These are phyloP conservation scores for Aythya baeri DNA, from an alignment of 2,113 vertebrate species.

Conservation along the genomic window DNA sequence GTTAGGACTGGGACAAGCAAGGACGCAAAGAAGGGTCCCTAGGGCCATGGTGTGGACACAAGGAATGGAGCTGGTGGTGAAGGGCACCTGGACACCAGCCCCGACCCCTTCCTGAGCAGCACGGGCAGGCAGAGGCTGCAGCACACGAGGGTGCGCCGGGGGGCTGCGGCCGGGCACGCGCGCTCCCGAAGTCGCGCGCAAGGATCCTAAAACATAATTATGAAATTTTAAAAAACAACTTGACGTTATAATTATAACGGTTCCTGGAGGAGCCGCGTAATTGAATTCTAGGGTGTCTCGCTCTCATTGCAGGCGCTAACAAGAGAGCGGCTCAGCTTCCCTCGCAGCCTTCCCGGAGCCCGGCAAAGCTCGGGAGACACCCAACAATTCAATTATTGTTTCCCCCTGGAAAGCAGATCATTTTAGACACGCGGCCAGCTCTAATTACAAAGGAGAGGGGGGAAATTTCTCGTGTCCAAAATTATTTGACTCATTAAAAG, in stretches of 20 bases:
- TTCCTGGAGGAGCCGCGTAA: slow-evolving; percentile 54
- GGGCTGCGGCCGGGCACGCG: background rate
- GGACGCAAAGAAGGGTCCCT: fast-evolving
- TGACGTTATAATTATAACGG: slow-evolving; percentile 63
- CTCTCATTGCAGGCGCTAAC: slow-evolving; percentile 58
- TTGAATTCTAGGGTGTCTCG: slow-evolving; percentile 69
- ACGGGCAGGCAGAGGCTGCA: fast-evolving
- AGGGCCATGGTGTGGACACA: fast-evolving
- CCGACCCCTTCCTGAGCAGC: background rate
- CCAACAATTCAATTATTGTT: slow-evolving; percentile 72
- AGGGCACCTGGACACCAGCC: fast-evolving
- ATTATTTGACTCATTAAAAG: slow-evolving; percentile 57
- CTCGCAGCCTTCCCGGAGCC: slow-evolving; percentile 59
- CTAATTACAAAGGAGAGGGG: slow-evolving; percentile 64
- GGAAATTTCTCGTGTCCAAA: slow-evolving; percentile 48
- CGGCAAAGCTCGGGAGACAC: slow-evolving; percentile 62
- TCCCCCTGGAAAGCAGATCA: slow-evolving; percentile 66
- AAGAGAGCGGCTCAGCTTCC: slow-evolving; percentile 61
- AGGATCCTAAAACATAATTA: slow-evolving; percentile 68
- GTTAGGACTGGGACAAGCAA: fast-evolving
- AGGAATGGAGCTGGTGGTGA: background rate
- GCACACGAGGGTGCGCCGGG: background rate
- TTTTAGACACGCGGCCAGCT: slow-evolving; percentile 65
- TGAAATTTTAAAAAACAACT: slow-evolving; percentile 72
- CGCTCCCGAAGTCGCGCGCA: background rate